Percentiles rank a stretch among this genome's conserved stretches.
Conservation (phyloP, 1,140 invertebrate species). For the Choristoneura fumiferana region DNA sequence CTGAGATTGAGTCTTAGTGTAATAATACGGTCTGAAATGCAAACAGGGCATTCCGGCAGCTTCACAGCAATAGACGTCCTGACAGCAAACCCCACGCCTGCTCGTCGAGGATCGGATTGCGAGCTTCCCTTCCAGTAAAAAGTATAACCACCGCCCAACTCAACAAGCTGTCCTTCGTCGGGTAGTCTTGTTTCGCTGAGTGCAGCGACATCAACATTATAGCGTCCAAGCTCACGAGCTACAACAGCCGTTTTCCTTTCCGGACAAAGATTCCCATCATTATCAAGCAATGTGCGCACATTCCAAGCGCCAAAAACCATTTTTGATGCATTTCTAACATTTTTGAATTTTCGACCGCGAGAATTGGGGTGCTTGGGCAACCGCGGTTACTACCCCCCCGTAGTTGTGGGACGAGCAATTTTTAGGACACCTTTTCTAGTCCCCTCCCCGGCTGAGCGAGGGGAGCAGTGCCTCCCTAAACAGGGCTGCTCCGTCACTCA, state of each 20-base stretch:
- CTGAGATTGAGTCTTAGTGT: too few relatives aligned
- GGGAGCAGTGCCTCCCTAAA: too few relatives aligned
- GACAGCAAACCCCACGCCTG: constrained; percentile 2
- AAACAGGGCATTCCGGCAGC: background rate
- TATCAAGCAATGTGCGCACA: constrained; percentile 31
- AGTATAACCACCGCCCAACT: too few relatives aligned
- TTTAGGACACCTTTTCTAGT: constrained; percentile 19
- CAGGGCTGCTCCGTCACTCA: too few relatives aligned
- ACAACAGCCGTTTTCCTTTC: constrained; percentile 31
- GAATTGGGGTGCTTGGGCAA: constrained; percentile 22
- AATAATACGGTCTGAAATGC: background rate
- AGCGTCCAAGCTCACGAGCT: constrained; percentile 31
- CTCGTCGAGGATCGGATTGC: constrained; percentile 7
- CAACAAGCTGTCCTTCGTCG: constrained; percentile 32
- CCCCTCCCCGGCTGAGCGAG: too few relatives aligned
- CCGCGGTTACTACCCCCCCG: constrained; percentile 25
- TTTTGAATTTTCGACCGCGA: constrained; percentile 25
- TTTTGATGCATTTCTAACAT: background rate
- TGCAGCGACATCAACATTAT: constrained; percentile 32
- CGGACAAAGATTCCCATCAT: constrained; percentile 23
- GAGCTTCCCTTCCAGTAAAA: constrained; percentile 27
- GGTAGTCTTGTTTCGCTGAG: constrained; percentile 32
- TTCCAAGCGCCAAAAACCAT: constrained; percentile 33
- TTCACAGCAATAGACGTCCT: background rate
- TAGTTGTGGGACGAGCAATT: too few relatives aligned